These are phyloP conservation scores for Eidolon helvum DNA, from an alignment of 2,113 vertebrate species.

Conservation along the genomic window DNA sequence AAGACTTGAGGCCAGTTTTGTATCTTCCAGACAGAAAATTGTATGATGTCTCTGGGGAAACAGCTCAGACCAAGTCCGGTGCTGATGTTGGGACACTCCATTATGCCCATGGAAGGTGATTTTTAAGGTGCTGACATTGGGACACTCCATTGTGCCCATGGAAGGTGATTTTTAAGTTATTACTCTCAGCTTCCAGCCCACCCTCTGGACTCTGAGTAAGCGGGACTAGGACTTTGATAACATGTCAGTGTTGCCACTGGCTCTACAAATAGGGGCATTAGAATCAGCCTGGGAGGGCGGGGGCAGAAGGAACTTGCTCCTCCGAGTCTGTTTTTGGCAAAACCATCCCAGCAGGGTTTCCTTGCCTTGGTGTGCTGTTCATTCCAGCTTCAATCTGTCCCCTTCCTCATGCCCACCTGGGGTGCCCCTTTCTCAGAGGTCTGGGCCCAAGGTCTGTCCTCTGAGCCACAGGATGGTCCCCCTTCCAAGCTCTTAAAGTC, in stretches of 20 bases:
- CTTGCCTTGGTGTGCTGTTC: neutral
- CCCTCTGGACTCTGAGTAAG: neutral
- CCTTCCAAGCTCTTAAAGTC: neutral
- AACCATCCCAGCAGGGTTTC: neutral
- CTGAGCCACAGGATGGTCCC: too few species aligned
- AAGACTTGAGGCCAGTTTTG: neutral
- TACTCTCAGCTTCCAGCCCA: neutral
- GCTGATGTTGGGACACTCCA: rapidly evolving
- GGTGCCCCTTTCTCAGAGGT: too few species aligned
- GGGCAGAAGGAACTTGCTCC: neutral
- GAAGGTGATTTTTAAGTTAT: too few species aligned
- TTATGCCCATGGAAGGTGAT: too few species aligned
- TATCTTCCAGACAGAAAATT: neutral
- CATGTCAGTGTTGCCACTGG: neutral
- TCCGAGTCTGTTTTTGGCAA: neutral
- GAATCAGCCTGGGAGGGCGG: neutral
- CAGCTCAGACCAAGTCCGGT: neutral
- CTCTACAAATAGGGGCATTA: rapidly evolving
- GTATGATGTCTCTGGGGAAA: neutral
- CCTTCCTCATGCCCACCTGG: neutral
- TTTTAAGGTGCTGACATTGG: rapidly evolving
- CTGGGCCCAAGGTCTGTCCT: neutral
- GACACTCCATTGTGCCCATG: rapidly evolving
- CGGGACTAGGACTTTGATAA: neutral
- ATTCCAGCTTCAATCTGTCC: neutral